Evolutionary conservation across 2,113 vertebrate genomes (phyloP).

Genomic region (Picathartes gymnocephalus): DNA sequence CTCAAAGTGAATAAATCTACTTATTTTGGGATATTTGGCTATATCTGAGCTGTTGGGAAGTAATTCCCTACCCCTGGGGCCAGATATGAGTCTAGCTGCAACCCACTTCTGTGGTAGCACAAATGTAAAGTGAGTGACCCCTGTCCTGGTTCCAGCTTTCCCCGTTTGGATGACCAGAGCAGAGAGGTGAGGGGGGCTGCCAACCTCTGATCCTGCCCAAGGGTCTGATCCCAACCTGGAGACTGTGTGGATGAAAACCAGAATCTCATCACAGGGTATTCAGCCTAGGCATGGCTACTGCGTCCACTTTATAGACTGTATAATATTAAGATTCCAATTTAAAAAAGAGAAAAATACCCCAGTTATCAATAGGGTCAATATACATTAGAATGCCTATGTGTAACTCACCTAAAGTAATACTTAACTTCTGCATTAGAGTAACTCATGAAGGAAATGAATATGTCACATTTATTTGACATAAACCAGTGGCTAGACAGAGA

Average conservation of each 20-base stretch:
- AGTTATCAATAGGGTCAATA: background rate
- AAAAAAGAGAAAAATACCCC: background rate
- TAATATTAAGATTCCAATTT: background rate
- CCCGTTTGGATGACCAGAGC: background rate
- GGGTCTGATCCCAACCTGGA: background rate
- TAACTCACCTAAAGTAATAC: background rate
- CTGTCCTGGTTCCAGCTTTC: background rate
- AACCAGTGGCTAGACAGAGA: background rate
- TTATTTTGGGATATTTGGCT: background rate
- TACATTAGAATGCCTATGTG: background rate
- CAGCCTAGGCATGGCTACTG: background rate
- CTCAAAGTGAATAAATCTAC: background rate
- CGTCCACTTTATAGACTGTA: background rate
- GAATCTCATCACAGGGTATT: background rate
- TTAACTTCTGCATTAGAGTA: background rate
- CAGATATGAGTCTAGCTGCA: background rate
- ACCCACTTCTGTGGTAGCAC: background rate
- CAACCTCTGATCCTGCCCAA: background rate
- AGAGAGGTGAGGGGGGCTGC: background rate
- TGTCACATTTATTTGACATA: background rate
- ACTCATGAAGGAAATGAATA: background rate
- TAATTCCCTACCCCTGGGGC: background rate
- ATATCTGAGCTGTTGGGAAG: background rate
- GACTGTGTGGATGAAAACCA: background rate
- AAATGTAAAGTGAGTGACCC: fast-evolving